A percentile compares a stretch with the other conserved stretches of the same genome.
Conservation (phyloP, 2,113 vertebrate species). For the Barbus barbus region DNA sequence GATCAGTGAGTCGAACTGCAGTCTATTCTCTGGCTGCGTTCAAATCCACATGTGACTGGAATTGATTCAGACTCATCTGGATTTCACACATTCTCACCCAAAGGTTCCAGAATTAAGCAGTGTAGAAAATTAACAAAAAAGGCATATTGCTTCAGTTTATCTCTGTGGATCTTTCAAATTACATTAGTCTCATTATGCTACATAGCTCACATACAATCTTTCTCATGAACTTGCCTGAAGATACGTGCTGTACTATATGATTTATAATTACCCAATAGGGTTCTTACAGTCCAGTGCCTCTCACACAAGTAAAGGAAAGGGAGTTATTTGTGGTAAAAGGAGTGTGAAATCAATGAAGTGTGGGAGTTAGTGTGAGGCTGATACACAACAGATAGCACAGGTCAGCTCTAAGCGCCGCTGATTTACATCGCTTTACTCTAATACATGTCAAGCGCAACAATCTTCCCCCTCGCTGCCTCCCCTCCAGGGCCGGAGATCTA, state of each 20-base stretch:
- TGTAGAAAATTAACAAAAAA: conserved; percentile 47
- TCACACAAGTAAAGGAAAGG: conserved; percentile 31
- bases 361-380: conserved; percentile 25
- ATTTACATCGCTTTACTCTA: conserved; percentile 51
- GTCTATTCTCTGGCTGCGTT: conserved; percentile 16
- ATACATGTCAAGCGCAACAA: conserved; percentile 29
- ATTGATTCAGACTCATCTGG: conserved; percentile 45
- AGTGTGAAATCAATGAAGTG: conserved; percentile 49
- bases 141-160: conserved; percentile 23
- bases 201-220: not conserved
- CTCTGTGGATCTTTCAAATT: not conserved
- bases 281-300: conserved; percentile 10
- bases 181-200: conserved; percentile 35
- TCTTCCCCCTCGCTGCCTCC: conserved; percentile 46
- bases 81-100: conserved; percentile 57
- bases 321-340: conserved; percentile 35
- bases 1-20: conserved; percentile 33
- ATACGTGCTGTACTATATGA: conserved; percentile 7
- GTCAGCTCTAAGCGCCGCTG: conserved; percentile 43
- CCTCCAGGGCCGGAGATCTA: conserved; percentile 36
- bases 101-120: conserved; percentile 52
- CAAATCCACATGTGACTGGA: conserved; percentile 33
- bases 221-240: conserved; percentile 29
- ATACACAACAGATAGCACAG: conserved; percentile 49
- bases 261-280: conserved; percentile 13